Percentiles rank a stretch among this genome's conserved stretches.
phyloP scores from a whole-genome alignment of 2,888 invertebrate genomes.

The Scotopteryx bipunctaria region DNA sequence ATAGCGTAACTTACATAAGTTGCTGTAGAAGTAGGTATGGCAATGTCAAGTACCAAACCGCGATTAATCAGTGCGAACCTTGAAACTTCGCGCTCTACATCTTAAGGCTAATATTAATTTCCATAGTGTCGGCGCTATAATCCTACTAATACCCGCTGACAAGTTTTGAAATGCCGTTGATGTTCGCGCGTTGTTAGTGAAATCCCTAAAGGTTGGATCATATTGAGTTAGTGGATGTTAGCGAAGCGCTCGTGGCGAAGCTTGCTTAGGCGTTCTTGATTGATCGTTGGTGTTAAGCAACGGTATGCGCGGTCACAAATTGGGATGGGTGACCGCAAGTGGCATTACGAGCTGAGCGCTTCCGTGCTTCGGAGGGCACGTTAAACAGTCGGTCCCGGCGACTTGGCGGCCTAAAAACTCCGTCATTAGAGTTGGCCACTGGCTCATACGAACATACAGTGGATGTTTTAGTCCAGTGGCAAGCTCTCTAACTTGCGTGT shows the following conservation, averaged over 20 bases:
- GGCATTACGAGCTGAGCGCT: too few species aligned
- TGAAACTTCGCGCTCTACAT: constrained; percentile 58
- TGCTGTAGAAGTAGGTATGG: constrained; percentile 14
- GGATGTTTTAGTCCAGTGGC: too few species aligned
- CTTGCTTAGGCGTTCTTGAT: too few species aligned
- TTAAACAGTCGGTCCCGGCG: too few species aligned
- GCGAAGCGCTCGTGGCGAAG: too few species aligned
- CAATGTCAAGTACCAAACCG: constrained; percentile 48
- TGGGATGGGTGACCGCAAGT: too few species aligned
- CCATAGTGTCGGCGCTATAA: constrained; percentile 46
- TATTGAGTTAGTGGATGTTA: constrained; percentile 1
- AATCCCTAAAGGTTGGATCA: constrained; percentile 5
- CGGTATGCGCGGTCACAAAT: too few species aligned
- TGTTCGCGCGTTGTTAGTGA: constrained; percentile 19
- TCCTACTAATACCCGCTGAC: constrained; percentile 26
- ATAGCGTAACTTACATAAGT: constrained; percentile 34
- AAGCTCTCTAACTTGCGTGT: background rate
- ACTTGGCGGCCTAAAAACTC: too few species aligned
- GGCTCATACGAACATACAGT: too few species aligned
- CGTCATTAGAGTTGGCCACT: too few species aligned
- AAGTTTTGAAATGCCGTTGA: constrained; percentile 25
- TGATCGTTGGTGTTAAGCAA: too few species aligned
- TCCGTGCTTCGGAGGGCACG: too few species aligned
- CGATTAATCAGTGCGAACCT: constrained; percentile 67
- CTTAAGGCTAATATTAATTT: constrained; percentile 55